These are phyloP conservation scores for Odontamblyopus rebecca DNA, from an alignment of 2,797 vertebrate species.

Conservation along the genomic window DNA sequence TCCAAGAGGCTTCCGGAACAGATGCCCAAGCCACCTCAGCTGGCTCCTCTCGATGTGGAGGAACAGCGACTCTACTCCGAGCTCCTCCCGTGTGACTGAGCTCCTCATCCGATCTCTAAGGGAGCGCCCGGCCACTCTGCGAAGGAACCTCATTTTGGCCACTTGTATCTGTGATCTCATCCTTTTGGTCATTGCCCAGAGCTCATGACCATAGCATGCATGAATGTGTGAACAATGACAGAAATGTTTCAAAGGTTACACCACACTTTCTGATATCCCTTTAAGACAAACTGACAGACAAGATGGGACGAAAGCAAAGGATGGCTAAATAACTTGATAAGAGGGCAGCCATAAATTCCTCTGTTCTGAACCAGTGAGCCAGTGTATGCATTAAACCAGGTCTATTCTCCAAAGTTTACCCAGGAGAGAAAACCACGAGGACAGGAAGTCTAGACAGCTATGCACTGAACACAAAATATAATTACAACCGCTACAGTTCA, in stretches of 20 bases:
- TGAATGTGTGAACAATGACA: not conserved
- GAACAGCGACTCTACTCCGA: no score
- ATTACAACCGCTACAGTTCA: not conserved
- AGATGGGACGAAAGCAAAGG: not conserved
- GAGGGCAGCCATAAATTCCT: constrained; percentile 12
- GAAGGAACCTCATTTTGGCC: no score
- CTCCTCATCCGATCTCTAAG: no score
- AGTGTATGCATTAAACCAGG: constrained; percentile 11
- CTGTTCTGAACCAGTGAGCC: constrained; percentile 8
- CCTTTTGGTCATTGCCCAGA: no score
- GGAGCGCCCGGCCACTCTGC: no score
- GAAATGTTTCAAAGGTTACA: constrained; percentile 9
- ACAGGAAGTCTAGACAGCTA: constrained; percentile 2
- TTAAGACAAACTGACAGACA: constrained; percentile 8
- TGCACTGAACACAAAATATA: constrained; percentile 2
- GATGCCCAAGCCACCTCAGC: no score
- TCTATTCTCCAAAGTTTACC: constrained; percentile 19
- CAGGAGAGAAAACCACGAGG: constrained; percentile 7
- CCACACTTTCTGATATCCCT: constrained; percentile 10
- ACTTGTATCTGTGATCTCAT: no score
- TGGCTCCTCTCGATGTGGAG: no score
- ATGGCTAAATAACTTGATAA: constrained; percentile 18
- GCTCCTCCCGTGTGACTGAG: no score
- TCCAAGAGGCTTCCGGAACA: no score
- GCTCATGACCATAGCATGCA: no score